Evolutionary conservation across 2,888 invertebrate species (phyloP).

Genomic region (Pimpla rufipes): DNA sequence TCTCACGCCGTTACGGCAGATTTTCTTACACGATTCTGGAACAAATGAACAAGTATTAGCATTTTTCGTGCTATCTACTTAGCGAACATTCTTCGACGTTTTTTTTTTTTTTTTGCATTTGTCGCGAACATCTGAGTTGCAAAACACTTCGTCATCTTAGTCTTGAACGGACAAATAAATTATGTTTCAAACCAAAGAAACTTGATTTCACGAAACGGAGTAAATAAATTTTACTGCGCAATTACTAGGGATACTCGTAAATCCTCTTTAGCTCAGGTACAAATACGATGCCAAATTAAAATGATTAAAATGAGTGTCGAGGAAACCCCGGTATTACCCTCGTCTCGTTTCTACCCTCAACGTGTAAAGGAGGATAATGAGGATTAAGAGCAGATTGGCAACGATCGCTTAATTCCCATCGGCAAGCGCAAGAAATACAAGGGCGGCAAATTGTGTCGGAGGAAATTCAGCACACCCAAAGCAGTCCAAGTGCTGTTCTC

Average conservation of each 20-base stretch:
- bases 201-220: background rate
- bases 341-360: background rate
- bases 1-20: background rate
- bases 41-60: background rate
- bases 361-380: slow-evolving; percentile 50
- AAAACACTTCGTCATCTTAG: too few species aligned
- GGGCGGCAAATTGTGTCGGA: slow-evolving; percentile 35
- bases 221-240: background rate
- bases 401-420: slow-evolving; percentile 47
- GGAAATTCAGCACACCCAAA: slow-evolving; percentile 9
- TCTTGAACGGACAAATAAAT: too few species aligned
- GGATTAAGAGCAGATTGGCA: slow-evolving; percentile 41
- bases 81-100: background rate
- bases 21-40: background rate
- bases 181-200: background rate
- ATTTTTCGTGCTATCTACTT: background rate
- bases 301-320: background rate
- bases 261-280: slow-evolving; percentile 7
- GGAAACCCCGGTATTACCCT: background rate
- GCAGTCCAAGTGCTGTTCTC: slow-evolving; percentile 31
- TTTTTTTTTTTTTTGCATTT: background rate
- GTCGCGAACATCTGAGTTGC: too few species aligned
- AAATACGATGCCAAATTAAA: slow-evolving; percentile 7
- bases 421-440: slow-evolving; percentile 47
- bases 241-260: background rate